Evolutionary conservation across 2,113 vertebrate species (phyloP).

Genomic region (human (Homo sapiens)): GRCh38 chr11:99269001-99269500

Average conservation of each 20-base stretch:
- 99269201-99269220: not conserved
- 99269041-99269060: slow-evolving; percentile 68
- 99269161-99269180: not conserved
- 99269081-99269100: slow-evolving; percentile 77
- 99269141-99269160: not conserved
- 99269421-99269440: not conserved
- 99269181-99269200: not conserved
- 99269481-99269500: not conserved
- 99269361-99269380: not conserved
- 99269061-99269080: slow-evolving; percentile 73
- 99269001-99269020: slow-evolving; percentile 61
- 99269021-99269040: slow-evolving; percentile 70
- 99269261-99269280: not conserved
- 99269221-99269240: slow-evolving; percentile 4
- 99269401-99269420: not conserved
- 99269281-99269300: not conserved
- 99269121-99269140: not conserved
- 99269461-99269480: not conserved
- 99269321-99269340: not conserved
- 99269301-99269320: not conserved
- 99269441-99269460: not conserved
- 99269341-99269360: not conserved
- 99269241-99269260: slow-evolving; percentile 1
- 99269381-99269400: not conserved
- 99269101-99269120: slow-evolving; percentile 53